These are phyloP conservation scores for Pardosa pseudoannulata DNA, from an alignment of 2,888 invertebrate genomes.

Conservation along the genomic window DNA sequence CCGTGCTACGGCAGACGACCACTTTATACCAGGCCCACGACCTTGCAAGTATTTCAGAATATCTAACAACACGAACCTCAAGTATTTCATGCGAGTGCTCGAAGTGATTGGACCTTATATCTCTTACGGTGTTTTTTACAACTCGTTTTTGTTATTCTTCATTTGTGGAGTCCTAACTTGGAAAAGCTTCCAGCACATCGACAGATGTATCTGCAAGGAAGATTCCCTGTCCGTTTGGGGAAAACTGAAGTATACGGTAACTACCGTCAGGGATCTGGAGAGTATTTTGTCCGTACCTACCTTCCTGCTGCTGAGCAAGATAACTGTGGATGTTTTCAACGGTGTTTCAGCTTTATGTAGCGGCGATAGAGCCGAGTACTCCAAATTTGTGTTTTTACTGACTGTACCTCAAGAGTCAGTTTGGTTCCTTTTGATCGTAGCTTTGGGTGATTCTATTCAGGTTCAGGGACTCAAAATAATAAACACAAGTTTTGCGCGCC, in stretches of 20 bases:
- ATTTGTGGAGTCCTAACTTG: background rate
- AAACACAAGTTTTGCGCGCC: background rate
- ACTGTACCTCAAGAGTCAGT: background rate
- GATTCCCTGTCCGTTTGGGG: background rate
- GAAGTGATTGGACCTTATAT: background rate
- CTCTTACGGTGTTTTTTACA: background rate
- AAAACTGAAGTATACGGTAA: background rate
- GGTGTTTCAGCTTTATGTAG: background rate
- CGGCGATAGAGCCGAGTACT: background rate
- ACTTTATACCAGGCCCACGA: background rate
- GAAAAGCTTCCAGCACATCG: background rate
- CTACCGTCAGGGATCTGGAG: background rate
- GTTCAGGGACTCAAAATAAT: background rate
- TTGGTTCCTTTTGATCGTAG: background rate
- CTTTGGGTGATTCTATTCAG: background rate
- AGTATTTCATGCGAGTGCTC: background rate
- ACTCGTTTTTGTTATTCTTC: background rate
- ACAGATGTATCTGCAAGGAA: background rate
- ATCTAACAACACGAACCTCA: background rate
- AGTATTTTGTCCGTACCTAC: background rate
- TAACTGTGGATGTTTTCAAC: background rate
- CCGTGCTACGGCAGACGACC: background rate
- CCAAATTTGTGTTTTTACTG: background rate
- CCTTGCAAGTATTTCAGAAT: background rate
- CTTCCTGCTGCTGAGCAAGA: background rate